Evolutionary conservation across 2,888 invertebrate species (phyloP).

Genomic region (Microchrysa polita): DNA sequence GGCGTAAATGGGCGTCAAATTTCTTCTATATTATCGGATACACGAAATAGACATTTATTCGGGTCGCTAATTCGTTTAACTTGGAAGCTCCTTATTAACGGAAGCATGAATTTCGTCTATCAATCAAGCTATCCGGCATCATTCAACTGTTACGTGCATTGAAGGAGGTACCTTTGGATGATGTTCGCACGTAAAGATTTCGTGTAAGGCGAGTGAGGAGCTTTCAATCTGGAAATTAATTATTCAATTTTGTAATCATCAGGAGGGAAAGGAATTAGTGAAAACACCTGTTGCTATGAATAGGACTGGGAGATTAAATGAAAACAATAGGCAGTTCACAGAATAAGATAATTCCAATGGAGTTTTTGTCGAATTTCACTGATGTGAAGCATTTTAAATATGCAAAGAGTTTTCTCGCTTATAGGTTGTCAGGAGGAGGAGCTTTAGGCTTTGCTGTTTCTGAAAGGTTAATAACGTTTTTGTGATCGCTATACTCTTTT

Average conservation of each 20-base stretch:
- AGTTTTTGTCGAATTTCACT: too few relatives aligned
- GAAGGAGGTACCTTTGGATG: too few relatives aligned
- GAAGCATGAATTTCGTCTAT: not conserved
- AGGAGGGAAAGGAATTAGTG: conserved; percentile 1
- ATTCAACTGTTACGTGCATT: not conserved
- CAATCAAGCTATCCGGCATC: not conserved
- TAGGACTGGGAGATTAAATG: not conserved
- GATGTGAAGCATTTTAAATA: too few relatives aligned
- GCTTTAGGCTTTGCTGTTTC: too few relatives aligned
- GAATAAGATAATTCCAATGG: too few relatives aligned
- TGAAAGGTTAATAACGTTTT: too few relatives aligned
- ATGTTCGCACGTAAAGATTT: too few relatives aligned
- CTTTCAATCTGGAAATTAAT: not conserved
- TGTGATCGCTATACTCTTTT: too few relatives aligned
- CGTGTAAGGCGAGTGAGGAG: not conserved
- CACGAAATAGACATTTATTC: not conserved
- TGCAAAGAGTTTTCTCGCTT: too few relatives aligned
- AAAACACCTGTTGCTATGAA: conserved; percentile 1
- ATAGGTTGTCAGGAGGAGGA: too few relatives aligned
- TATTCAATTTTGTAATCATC: conserved; percentile 19
- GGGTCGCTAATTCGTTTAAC: conserved; percentile 14
- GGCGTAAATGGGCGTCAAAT: not conserved
- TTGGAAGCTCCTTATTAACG: conserved; percentile 9
- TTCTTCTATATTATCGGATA: too few relatives aligned
- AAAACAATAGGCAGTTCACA: not conserved